These are phyloP conservation scores for Panthera leo DNA, from an alignment of 2,113 vertebrate genomes.

Conservation along the genomic window DNA sequence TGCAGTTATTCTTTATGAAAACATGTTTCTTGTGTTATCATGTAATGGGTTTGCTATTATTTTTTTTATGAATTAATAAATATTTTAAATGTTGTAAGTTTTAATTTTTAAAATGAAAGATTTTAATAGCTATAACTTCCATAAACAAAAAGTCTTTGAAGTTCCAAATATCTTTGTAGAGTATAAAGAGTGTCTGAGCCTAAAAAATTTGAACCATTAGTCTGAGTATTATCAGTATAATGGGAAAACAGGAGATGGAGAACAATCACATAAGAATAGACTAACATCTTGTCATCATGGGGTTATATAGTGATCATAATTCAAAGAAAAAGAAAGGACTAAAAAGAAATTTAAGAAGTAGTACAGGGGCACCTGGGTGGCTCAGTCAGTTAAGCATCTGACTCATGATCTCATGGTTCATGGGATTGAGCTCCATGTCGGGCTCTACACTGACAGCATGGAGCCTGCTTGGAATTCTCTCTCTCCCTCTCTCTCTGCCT, in stretches of 20 bases:
- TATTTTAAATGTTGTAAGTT: neutral
- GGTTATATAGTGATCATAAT: neutral
- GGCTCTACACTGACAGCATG: too few species aligned
- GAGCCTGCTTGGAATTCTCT: too few species aligned
- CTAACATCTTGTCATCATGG: neutral
- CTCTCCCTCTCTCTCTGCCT: too few species aligned
- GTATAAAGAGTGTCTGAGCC: neutral
- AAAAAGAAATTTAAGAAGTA: neutral
- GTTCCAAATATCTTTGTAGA: neutral
- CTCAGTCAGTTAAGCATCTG: too few species aligned
- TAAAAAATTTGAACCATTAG: neutral
- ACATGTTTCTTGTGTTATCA: neutral
- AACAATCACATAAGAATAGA: neutral
- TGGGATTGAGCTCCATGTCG: too few species aligned
- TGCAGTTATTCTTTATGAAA: neutral
- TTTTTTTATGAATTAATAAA: neutral
- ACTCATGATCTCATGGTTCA: too few species aligned
- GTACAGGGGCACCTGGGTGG: too few species aligned
- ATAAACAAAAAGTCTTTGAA: neutral
- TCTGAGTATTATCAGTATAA: neutral
- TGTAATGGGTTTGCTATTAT: neutral
- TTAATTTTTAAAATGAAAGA: neutral
- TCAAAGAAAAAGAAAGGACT: neutral
- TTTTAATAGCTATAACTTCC: neutral
- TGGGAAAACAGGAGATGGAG: neutral